Evolutionary conservation across 53 echinoderm and acorn worm species (phyloP), one percentile per base, ranked within the genome.

Genomic region (Hippasteria phrygiana): DNA sequence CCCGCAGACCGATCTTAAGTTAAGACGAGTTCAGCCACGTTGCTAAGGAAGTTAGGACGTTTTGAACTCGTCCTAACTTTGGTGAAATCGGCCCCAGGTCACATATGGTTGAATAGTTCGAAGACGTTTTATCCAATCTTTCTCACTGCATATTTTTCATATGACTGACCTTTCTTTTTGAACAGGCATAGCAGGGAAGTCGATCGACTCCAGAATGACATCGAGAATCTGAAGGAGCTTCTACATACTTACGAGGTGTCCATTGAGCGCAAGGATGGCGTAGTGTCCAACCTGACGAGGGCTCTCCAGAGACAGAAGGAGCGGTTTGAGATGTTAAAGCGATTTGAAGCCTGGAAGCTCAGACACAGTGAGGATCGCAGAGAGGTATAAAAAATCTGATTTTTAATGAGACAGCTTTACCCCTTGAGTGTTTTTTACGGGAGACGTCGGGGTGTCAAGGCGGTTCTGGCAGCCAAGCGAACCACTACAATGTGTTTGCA

Each of bases 231-330:
- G 64, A 95, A 97, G 79, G 97, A 97, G 91, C 77, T 97, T 26
- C 87, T 97, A 42, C 95, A 95, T 72, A 97, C 97, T 1, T 97
- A 93, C 74, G 94, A 97, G 78, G 91, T 93, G 65, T 94, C 97
- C 13, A 95, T 94, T n/a, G 97, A 95, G 63, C 93, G 95, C 13
- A 97, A 97, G 88, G 97, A 97, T 67, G 91, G 94, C 14, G 94
- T 97, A 34, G 94, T 97, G 55, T 90, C 97, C 53, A 97, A 97
- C 78, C 94, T 97, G 9, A 97, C 95, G 10, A 88, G 95, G 75
- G 97, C 95, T 3, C 91, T 95, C 33, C 97, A 97, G 90, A 93
- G 94, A 73, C 95, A 97, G 80, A 95, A 95, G 87, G 95, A 97
- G 35, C 77, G 95, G 17, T 97, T 97, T 93, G 95, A 95, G 75